Evolutionary conservation across 2,888 invertebrate genomes (phyloP).

Genomic region (Keiferia lycopersicella): DNA sequence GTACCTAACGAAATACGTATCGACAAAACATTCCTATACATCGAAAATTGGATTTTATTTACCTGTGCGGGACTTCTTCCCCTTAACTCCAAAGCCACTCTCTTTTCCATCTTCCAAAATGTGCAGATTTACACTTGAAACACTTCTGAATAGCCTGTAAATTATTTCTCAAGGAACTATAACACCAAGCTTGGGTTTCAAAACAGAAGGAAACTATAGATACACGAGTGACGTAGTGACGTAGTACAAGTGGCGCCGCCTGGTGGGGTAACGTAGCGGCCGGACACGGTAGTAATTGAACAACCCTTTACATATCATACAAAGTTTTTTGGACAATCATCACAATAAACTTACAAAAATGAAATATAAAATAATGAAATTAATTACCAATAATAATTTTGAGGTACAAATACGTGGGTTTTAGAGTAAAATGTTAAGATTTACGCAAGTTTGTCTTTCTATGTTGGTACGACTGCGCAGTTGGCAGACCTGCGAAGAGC

Average conservation of each 20-base stretch:
- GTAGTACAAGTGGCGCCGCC: conserved; percentile 73
- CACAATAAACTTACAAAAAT: background rate
- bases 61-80: conserved; percentile 95
- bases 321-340: background rate
- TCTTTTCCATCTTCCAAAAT: conserved; percentile 90
- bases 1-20: conserved; percentile 76
- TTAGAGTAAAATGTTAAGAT: background rate
- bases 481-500: conserved; percentile 44
- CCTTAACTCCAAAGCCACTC: conserved; percentile 96
- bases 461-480: conserved; percentile 49
- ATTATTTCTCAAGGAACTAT: conserved; percentile 69
- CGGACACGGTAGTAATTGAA: conserved; percentile 60
- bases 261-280: conserved; percentile 59
- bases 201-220: conserved; percentile 82
- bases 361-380: conserved; percentile 3
- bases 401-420: background rate
- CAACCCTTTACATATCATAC: conserved; percentile 33
- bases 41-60: conserved; percentile 74
- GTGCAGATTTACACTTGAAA: conserved; percentile 54
- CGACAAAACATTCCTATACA: conserved; percentile 79
- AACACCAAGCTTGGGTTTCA: conserved; percentile 81
- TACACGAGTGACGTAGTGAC: conserved; percentile 81
- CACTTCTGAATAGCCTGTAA: conserved; percentile 59
- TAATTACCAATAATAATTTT: background rate
- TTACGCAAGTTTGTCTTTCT: conserved; percentile 22